Evolutionary conservation across 2,888 invertebrate genomes (phyloP), one percentile per base, ranked within the genome.

Genomic region (Drosophila borborema): DNA sequence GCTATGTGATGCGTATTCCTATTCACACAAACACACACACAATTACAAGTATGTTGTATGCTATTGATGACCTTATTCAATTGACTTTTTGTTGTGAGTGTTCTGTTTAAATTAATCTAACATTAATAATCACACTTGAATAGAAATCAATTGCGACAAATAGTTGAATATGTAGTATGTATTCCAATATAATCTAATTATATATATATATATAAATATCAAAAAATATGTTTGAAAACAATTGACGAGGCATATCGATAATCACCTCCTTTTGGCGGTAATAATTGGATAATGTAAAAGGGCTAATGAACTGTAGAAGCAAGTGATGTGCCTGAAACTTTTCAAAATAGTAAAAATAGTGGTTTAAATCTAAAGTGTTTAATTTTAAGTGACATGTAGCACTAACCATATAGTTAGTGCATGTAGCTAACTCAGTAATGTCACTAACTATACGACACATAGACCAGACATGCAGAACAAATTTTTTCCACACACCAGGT

Each of bases 21-120:
- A 49, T 3, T 18, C 18, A 38, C 53, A 38, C 2, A 43, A 1
- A 14, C 6, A 34, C 18, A 38, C 53, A 38, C 4, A 41, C 4
- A 14, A 6, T 10, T 23, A 3, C n/a, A 40, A 10, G 23, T 10
- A 23, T 12, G 28, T 7, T 58, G 12, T 36, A 28, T 36, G 46
- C 46, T 46, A 4, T n/a, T 16, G 36, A 48, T 68, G 40, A 41
- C 56, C 49, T 64, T 51, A 36, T 16, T 43, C 18, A n/a, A 64
- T 51, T 65, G 34, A 64, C 28, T 41, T 28, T 9, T 36, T 48
- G 12, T 7, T 49, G 34, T 18, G 23, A 8, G 5, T 41, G 7
- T 18, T 28, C 31, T 10, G 28, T 49, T 41, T 9, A 3, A 41
- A 41, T 40, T n/a, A 36, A 28, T 18, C 12, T 40, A 3, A n/a